Base-by-base conservation (phyloP, 2,113 vertebrate species). In the Takifugu bimaculatus region DNA sequence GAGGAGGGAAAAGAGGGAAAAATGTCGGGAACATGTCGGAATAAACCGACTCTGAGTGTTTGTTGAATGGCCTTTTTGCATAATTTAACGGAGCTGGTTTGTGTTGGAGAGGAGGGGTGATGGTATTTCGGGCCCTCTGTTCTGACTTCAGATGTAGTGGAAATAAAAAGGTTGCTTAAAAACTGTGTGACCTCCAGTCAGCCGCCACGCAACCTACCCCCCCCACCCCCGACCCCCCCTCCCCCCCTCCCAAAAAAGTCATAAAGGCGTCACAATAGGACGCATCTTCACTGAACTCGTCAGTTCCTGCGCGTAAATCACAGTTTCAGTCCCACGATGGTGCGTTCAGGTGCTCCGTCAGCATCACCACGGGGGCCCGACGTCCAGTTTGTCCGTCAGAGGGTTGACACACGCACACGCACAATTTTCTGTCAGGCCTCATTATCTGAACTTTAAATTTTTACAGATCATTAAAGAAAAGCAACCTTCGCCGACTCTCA, bases 381-480 rank as follows among this genome's bases (percentile, higher is more conserved):
- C 90, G 91, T 91, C 89, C 88, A 62, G 56, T 88, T 86, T 83
- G 70, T 85, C 80, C 82, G 64, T 80, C 85, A 88, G 88, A 88
- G 87, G 80, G 88, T 85, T 39, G 35, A 48, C 74, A 28, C 65
- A 69, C 77, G 44, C 79, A 63, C 71, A 27, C 60, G 51, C 60
- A 61, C 66, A 49, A 58, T 14, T 50, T 94, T 94, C 92, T 93
- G 91, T 87, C 85, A 83, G 71, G 77, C 87, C 86, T 92, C 91
- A 91, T 91, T 91, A 92, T 91, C 85, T 89, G 70, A 86, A 92
- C 88, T 87, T 89, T 89, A 87, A 90, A 35, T 67, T 49, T 72
- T 66, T 91, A 89, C 87, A 88, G 88, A 89, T 87, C 89, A 85
- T 93, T 92, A 93, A 93, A 91, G 91, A 85, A 71, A 77, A 88